phyloP scores from a whole-genome alignment of 1,140 invertebrate genomes.

The Caerostris extrusa region DNA sequence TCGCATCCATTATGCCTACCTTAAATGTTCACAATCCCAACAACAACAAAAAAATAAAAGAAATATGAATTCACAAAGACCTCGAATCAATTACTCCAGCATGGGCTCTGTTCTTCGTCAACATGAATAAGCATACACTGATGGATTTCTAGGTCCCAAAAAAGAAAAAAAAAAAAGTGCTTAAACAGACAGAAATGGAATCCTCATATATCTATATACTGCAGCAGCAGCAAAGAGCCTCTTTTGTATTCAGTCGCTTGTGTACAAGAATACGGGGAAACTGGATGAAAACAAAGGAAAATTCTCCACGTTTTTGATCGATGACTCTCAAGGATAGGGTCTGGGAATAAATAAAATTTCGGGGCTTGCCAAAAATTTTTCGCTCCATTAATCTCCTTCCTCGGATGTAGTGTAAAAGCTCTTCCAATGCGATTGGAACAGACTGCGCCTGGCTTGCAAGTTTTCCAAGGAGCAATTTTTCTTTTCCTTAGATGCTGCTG shows the following conservation, averaged over 20 bases:
- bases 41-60: not conserved
- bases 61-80: slow-evolving; percentile 58
- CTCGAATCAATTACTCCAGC: slow-evolving; percentile 63
- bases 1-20: slow-evolving; percentile 55
- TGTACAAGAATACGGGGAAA: not conserved
- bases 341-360: slow-evolving; percentile 60
- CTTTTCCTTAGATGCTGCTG: not conserved
- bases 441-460: not conserved
- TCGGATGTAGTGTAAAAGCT: slow-evolving; percentile 40
- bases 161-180: not conserved
- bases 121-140: slow-evolving; percentile 30
- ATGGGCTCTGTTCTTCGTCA: slow-evolving; percentile 60
- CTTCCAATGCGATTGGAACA: slow-evolving; percentile 21
- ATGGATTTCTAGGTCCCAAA: slow-evolving; percentile 35
- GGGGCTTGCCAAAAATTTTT: slow-evolving; percentile 42
- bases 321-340: slow-evolving; percentile 6
- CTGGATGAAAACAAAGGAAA: slow-evolving; percentile 44
- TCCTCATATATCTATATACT: slow-evolving; percentile 47
- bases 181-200: slow-evolving; percentile 58
- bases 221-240: not conserved
- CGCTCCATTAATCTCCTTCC: slow-evolving; percentile 56
- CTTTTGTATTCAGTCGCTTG: slow-evolving; percentile 14
- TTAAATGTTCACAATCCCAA: not conserved
- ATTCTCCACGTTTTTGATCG: slow-evolving; percentile 43
- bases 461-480: not conserved